Evolutionary conservation across 2,888 invertebrate species (phyloP), one percentile per base, ranked within the genome.

Genomic region (Eupithecia abbreviata): DNA sequence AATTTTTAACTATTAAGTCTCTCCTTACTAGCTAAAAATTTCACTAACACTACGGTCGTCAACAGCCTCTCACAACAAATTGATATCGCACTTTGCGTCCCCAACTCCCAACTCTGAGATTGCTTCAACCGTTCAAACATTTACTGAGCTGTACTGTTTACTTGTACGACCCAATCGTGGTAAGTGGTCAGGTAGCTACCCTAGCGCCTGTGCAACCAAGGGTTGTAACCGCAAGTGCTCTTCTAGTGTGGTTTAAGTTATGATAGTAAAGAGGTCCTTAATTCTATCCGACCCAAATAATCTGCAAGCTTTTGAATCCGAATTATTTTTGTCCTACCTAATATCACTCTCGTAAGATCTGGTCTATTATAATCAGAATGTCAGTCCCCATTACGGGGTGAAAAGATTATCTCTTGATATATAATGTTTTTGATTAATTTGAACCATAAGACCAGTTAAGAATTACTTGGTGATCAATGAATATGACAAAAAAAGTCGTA

Each of bases 171-270:
- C 80, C 87, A 87, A 90, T 88, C 84, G 79, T 69, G 81, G 79
- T 86, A 85, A 90, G 88, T 90, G 89, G 86, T 82, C 86, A 84
- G 85, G 85, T 86, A 47, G 51, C 68, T 10, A 7, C 13, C 76
- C 77, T 77, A 79, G 82, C 71, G 76, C 42, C 62, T 71, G 30
- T 74, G 67, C 9, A 30, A 4, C 42, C 69, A 10, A 43, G 79
- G 82, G 77, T 79, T 81, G 81, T 73, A 82, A 77, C 75, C 77
- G 75, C 77, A 76, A 85, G 82, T 71, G 78, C 76, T 71, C 80
- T 81, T 73, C 74, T 45, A 42, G 6, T 75, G 73, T 62, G 75
- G 75, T 55, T 30, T 67, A 55, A 67, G 71, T 18, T 68, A 51
- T 30, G 30, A 51, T 66, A 68, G 73, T 51, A 43, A n/a, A 71